Percentiles rank a stretch among this genome's conserved stretches.
Conservation (phyloP, 2,797 vertebrate genomes). For the Gallirallus australis region DNA sequence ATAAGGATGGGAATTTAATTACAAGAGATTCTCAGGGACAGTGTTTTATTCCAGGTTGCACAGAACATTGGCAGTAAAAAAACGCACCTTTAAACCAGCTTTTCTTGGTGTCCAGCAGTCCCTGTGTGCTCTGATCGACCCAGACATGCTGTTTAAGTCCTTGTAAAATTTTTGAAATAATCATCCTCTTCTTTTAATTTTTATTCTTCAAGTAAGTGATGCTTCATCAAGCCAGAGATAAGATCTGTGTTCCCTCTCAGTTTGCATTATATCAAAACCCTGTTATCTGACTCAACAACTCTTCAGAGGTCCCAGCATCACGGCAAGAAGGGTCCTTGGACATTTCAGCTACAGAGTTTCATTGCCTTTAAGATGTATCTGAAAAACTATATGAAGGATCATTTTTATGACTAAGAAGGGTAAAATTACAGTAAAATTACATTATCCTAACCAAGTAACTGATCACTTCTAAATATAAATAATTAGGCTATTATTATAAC, state of each 20-base stretch:
- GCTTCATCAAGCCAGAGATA: neutral
- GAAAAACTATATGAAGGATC: neutral
- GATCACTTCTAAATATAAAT: neutral
- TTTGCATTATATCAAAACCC: neutral
- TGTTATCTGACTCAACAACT: neutral
- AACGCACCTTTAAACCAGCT: rapidly evolving
- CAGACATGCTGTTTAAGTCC: neutral
- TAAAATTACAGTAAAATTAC: neutral
- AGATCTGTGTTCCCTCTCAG: neutral
- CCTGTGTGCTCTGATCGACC: neutral
- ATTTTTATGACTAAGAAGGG: neutral
- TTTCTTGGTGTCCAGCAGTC: neutral
- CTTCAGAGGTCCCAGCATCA: neutral
- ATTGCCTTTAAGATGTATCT: neutral
- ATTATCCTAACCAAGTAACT: neutral
- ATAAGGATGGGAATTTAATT: neutral
- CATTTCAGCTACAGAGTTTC: neutral
- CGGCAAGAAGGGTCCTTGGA: neutral
- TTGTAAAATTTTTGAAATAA: neutral
- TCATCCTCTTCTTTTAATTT: neutral
- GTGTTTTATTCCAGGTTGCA: neutral
- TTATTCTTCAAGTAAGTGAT: neutral
- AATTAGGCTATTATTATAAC: neutral
- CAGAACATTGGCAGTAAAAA: neutral
- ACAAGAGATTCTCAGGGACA: neutral